Evolutionary conservation across 2,888 invertebrate genomes (phyloP).

Genomic region (Calephelis perditalis): DNA sequence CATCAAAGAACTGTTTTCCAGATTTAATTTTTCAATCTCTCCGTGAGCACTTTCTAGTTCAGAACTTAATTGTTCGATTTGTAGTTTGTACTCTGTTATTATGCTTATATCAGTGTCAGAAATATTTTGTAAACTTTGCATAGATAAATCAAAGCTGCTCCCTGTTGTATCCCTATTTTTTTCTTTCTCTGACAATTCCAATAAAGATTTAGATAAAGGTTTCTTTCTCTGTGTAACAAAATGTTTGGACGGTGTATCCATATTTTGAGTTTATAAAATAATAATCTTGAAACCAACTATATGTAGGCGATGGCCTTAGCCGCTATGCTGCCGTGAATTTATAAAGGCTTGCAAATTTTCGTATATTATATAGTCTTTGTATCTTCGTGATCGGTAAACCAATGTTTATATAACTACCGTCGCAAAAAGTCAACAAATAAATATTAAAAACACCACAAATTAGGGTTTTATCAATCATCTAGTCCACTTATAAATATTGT

Average conservation of each 20-base stretch:
- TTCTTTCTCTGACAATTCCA: background rate
- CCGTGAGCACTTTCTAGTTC: conserved; percentile 3
- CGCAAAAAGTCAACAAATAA: no score
- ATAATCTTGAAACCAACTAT: no score
- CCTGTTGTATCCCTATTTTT: background rate
- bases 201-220: background rate
- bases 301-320: no score
- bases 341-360: no score
- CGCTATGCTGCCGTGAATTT: no score
- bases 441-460: no score
- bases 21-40: conserved; percentile 7
- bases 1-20: background rate
- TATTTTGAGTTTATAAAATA: background rate
- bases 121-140: conserved; percentile 10
- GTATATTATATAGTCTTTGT: no score
- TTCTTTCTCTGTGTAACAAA: background rate
- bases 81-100: background rate
- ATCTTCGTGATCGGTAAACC: no score
- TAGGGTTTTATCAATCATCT: no score
- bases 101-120: background rate
- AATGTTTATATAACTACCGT: no score
- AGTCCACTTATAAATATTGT: no score
- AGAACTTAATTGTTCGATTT: conserved; percentile 1
- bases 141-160: background rate
- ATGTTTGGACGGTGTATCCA: background rate